Conservation (phyloP, 37 sponge, comb jelly and placozoan genomes). For the Geodia barretti region DNA sequence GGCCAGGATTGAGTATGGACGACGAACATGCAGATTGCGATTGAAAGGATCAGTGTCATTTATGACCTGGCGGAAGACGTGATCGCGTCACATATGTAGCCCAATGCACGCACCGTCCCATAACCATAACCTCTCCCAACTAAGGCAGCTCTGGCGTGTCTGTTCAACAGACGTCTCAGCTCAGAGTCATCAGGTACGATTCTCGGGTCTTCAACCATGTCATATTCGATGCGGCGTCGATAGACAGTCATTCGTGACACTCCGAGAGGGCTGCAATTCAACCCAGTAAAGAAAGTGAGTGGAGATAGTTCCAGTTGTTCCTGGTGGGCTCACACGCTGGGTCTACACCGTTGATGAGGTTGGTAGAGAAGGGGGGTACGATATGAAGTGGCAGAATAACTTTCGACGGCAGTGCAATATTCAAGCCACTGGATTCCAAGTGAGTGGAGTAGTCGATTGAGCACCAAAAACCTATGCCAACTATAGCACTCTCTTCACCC, state of each 20-base stretch:
- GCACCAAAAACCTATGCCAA: slow-evolving; percentile 1
- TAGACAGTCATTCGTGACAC: slow-evolving; percentile 51
- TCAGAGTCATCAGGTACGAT: background rate
- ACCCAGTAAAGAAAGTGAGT: no score
- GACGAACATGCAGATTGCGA: slow-evolving; percentile 10
- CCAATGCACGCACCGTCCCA: slow-evolving; percentile 39
- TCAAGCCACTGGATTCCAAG: slow-evolving; percentile 24
- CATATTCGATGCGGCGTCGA: slow-evolving; percentile 41
- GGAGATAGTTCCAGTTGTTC: slow-evolving; percentile 40
- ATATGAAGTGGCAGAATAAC: no score
- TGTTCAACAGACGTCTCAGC: background rate
- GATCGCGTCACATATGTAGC: slow-evolving; percentile 29
- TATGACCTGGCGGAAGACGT: slow-evolving; percentile 27
- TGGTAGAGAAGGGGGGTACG: slow-evolving; percentile 2
- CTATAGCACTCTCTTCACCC: background rate
- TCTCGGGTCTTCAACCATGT: background rate
- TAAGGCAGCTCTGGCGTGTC: slow-evolving; percentile 19
- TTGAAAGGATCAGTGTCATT: slow-evolving; percentile 40
- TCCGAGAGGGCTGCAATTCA: no score
- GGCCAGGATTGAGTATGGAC: slow-evolving; percentile 64
- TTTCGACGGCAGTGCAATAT: background rate
- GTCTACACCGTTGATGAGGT: slow-evolving; percentile 15
- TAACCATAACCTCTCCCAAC: slow-evolving; percentile 33
- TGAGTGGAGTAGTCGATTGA: background rate
- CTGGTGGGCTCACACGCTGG: background rate